These are phyloP conservation scores for Danio jaintianensis DNA, from an alignment of 2,797 vertebrate species.

Conservation along the genomic window DNA sequence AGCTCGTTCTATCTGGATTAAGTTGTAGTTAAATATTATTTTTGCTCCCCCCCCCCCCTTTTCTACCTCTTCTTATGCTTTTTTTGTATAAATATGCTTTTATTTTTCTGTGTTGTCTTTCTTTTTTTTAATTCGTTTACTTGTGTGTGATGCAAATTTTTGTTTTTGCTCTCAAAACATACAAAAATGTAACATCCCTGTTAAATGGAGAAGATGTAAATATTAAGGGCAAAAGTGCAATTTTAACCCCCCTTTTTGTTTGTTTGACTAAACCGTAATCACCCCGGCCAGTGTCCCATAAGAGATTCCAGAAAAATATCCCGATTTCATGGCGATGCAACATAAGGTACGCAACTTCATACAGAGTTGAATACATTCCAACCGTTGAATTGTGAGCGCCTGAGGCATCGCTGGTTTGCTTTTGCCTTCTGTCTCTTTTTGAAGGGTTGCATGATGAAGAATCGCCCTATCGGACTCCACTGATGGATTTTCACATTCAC, in stretches of 20 bases:
- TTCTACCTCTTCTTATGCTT: conserved; percentile 14
- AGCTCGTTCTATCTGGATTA: conserved; percentile 41
- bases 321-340: conserved; percentile 31
- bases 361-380: conserved; percentile 32
- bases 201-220: conserved; percentile 59
- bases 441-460: not conserved
- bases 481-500: conserved; percentile 13
- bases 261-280: conserved; percentile 24
- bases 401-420: conserved; percentile 22
- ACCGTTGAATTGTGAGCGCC: conserved; percentile 4
- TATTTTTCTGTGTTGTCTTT: conserved; percentile 21
- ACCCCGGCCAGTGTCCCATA: conserved; percentile 23
- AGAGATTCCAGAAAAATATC: conserved; percentile 22
- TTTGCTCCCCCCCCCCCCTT: not conserved
- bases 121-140: not conserved
- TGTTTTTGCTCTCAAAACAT: conserved; percentile 49
- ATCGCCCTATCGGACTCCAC: conserved; percentile 31
- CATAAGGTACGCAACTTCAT: conserved; percentile 26
- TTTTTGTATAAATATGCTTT: conserved; percentile 32
- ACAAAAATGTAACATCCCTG: conserved; percentile 42
- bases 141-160: conserved; percentile 17
- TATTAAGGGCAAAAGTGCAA: conserved; percentile 78
- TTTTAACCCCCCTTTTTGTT: conserved; percentile 53
- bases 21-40: conserved; percentile 48
- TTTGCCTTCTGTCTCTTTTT: conserved; percentile 18